A percentile compares a stretch with the other conserved stretches of the same genome.
Conservation (phyloP, 2,888 invertebrate genomes). For the Noctuana brunneofusca region DNA sequence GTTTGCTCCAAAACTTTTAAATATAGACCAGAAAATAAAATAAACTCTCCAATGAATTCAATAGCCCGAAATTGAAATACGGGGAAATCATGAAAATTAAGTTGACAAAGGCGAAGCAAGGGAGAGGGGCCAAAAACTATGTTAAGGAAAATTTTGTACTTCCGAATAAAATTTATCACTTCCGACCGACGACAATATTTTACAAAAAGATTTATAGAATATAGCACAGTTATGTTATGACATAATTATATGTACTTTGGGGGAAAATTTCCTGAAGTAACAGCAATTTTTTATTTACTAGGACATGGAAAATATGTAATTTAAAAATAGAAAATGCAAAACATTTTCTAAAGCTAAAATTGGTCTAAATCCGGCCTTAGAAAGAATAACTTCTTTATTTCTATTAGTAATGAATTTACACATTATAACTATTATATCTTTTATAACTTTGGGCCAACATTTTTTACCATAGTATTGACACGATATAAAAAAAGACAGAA, state of each 20-base stretch:
- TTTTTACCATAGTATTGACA: too few species aligned
- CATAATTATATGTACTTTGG: neutral
- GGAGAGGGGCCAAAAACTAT: conserved; percentile 49
- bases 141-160: conserved; percentile 48
- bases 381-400: neutral
- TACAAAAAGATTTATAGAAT: conserved; percentile 13
- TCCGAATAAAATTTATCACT: conserved; percentile 50
- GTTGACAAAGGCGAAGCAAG: conserved; percentile 49
- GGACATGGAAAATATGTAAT: neutral
- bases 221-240: neutral
- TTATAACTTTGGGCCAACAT: too few species aligned
- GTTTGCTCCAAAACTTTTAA: conserved; percentile 18
- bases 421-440: neutral
- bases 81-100: conserved; percentile 59
- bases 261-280: neutral
- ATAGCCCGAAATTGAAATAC: conserved; percentile 47
- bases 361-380: neutral
- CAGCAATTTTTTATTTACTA: neutral
- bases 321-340: too few species aligned
- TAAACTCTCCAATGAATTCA: conserved; percentile 25
- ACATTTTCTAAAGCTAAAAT: neutral
- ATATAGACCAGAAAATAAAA: conserved; percentile 20
- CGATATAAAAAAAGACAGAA: neutral
- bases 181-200: conserved; percentile 36
- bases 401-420: neutral